These are phyloP conservation scores for Caenorhabditis sulstoni DNA, from an alignment of 2,888 invertebrate genomes.

Conservation along the genomic window DNA sequence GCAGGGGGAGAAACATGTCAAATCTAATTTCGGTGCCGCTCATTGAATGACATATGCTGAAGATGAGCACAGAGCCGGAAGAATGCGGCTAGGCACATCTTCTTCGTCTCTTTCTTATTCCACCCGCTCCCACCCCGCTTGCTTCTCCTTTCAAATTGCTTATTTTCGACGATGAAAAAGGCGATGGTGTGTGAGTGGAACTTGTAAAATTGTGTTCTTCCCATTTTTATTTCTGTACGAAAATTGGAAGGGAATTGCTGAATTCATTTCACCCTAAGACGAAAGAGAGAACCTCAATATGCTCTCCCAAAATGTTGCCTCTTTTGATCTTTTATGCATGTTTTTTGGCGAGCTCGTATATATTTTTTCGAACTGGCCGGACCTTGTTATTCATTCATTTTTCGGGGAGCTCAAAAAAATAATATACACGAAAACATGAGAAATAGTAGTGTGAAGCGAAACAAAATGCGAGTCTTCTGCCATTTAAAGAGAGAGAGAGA, in stretches of 20 bases:
- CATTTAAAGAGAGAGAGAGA: constrained; percentile 1
- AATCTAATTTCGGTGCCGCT: constrained; percentile 35
- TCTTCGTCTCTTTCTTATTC: not conserved
- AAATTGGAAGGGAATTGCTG: too few relatives aligned
- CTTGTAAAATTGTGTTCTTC: not conserved
- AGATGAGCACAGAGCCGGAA: constrained; percentile 18
- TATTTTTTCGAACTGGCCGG: constrained; percentile 6
- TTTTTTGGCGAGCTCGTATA: not conserved
- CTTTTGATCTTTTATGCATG: constrained; percentile 22
- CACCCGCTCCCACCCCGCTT: too few relatives aligned
- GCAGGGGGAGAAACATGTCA: constrained; percentile 23
- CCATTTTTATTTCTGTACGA: not conserved
- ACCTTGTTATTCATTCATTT: constrained; percentile 40
- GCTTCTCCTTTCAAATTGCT: constrained; percentile 21
- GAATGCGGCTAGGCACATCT: constrained; percentile 13
- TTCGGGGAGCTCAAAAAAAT: constrained; percentile 5
- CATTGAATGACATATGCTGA: constrained; percentile 48
- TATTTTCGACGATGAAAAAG: constrained; percentile 35
- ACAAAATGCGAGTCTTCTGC: constrained; percentile 11
- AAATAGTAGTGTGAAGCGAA: constrained; percentile 17
- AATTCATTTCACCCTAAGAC: not conserved
- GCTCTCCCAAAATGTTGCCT: constrained; percentile 7
- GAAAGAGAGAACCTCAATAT: not conserved
- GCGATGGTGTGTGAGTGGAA: not conserved
- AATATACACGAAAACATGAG: not conserved